A percentile compares a stretch with the other conserved stretches of the same genome.
phyloP scores from a whole-genome alignment of 2,113 vertebrate genomes.

The Uria lomvia region DNA sequence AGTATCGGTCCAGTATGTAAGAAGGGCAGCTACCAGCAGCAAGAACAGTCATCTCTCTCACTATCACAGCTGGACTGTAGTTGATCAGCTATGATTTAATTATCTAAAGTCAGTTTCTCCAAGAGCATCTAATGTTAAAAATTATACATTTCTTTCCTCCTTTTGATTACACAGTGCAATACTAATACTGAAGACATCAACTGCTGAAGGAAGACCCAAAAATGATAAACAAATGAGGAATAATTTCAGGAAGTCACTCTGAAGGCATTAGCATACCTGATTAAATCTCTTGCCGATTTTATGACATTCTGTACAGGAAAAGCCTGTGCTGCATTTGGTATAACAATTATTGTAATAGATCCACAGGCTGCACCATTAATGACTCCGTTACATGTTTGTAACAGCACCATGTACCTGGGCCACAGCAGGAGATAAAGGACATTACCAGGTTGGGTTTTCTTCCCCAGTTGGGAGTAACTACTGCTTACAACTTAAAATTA shows the following conservation, averaged over 20 bases:
- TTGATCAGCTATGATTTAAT: background rate
- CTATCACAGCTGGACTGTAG: background rate
- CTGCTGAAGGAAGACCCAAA: background rate
- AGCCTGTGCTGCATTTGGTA: background rate
- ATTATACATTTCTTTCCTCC: background rate
- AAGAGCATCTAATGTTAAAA: background rate
- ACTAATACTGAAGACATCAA: background rate
- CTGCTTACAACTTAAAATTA: background rate
- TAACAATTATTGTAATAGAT: background rate
- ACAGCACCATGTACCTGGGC: background rate
- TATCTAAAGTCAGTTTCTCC: background rate
- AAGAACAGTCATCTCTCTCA: background rate
- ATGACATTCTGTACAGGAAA: slow-evolving; percentile 11
- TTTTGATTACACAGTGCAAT: background rate
- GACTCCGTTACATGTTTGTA: background rate
- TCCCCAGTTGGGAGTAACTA: background rate
- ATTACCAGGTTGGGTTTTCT: accelerated
- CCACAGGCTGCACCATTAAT: background rate
- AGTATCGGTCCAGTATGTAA: background rate
- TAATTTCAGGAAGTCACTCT: slow-evolving; percentile 4
- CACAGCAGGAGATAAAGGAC: background rate
- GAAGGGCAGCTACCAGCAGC: background rate
- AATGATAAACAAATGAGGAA: background rate
- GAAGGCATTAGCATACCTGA: background rate
- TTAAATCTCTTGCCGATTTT: slow-evolving; percentile 11